These are phyloP conservation scores for Schizopygopsis pylzovi DNA, from an alignment of 2,797 vertebrate species.

Conservation along the genomic window DNA sequence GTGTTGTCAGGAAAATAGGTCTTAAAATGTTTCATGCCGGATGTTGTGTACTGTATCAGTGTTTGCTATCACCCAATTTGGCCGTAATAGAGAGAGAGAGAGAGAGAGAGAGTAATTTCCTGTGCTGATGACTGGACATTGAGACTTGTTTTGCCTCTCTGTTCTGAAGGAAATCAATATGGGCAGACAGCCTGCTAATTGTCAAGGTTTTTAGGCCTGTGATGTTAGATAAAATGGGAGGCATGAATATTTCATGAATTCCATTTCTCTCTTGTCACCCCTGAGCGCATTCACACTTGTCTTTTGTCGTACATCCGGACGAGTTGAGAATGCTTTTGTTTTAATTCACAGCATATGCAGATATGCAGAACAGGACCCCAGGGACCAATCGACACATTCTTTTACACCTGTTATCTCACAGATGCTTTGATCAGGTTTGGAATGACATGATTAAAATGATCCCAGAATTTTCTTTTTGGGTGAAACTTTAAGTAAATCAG, in stretches of 20 bases:
- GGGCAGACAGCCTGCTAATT: constrained; percentile 53
- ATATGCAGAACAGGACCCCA: neutral
- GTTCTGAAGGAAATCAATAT: constrained; percentile 58
- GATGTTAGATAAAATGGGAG: constrained; percentile 52
- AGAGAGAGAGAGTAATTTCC: constrained; percentile 26
- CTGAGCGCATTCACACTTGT: constrained; percentile 31
- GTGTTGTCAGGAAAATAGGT: constrained; percentile 23
- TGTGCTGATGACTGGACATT: constrained; percentile 48
- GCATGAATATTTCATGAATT: constrained; percentile 52
- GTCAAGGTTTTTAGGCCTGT: constrained; percentile 56
- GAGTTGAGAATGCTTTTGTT: constrained; percentile 10
- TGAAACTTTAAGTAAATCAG: neutral
- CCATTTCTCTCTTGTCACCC: constrained; percentile 44
- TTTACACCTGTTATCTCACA: neutral
- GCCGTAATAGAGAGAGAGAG: constrained; percentile 15
- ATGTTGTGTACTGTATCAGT: constrained; percentile 37
- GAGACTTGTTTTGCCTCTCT: constrained; percentile 17
- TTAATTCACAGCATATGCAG: neutral
- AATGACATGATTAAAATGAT: neutral
- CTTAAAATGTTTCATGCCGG: neutral
- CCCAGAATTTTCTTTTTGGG: neutral
- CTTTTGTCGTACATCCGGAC: neutral
- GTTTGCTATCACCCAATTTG: constrained; percentile 6
- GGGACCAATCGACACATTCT: neutral
- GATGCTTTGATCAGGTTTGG: neutral